Percentiles rank a stretch among this genome's conserved stretches.
Evolutionary conservation across 2,797 vertebrate species (phyloP).

Genomic region (Zenarchopterus dispar): DNA sequence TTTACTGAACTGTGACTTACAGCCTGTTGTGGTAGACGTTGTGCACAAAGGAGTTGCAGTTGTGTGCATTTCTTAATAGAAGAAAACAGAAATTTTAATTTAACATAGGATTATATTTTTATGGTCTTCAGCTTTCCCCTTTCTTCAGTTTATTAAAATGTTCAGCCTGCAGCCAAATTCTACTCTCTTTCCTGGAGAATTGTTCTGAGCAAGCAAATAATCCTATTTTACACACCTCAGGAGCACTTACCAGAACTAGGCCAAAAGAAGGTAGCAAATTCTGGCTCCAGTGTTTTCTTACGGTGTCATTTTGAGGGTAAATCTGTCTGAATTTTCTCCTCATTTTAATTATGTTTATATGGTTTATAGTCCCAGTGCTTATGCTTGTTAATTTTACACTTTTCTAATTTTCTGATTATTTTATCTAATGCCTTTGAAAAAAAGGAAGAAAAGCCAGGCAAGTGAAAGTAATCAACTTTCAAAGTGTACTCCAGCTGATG

Average conservation of each 20-base stretch:
- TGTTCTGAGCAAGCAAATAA: constrained; percentile 9
- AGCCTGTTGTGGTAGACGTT: too few species aligned
- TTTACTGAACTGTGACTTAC: too few species aligned
- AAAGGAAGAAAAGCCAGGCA: constrained; percentile 12
- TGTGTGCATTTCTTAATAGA: too few species aligned
- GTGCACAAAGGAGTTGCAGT: too few species aligned
- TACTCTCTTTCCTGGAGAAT: constrained; percentile 15
- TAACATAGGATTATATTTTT: too few species aligned
- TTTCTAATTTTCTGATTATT: background rate
- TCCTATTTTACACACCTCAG: constrained; percentile 32
- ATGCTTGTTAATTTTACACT: background rate
- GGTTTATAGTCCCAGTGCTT: constrained; percentile 2
- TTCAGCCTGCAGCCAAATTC: constrained; percentile 23
- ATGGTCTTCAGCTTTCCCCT: constrained; percentile 5
- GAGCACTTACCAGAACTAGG: constrained; percentile 8
- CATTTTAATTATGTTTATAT: background rate
- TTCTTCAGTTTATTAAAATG: constrained; percentile 26
- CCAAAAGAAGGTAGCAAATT: constrained; percentile 8
- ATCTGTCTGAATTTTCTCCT: constrained; percentile 2
- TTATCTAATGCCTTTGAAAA: constrained; percentile 6
- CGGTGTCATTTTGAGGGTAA: background rate
- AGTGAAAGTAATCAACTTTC: constrained; percentile 24
- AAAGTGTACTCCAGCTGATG: constrained; percentile 9
- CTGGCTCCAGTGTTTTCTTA: background rate
- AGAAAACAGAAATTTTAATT: too few species aligned